Evolutionary conservation across 2,888 invertebrate species (phyloP).

Genomic region (Dynastes maya): DNA sequence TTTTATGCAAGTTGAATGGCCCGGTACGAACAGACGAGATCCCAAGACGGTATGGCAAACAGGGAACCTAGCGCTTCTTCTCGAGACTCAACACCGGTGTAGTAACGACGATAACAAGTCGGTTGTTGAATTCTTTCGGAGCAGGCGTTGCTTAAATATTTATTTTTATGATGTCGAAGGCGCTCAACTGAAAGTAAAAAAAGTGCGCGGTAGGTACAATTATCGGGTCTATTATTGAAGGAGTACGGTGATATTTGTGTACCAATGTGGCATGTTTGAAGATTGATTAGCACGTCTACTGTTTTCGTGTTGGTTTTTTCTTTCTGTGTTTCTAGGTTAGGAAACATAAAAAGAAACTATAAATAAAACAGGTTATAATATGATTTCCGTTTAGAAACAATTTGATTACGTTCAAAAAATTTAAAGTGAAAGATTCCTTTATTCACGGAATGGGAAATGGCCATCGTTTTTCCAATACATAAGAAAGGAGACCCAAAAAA

Average conservation of each 20-base stretch:
- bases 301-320: background rate
- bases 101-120: too few relatives aligned
- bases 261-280: constrained; percentile 23
- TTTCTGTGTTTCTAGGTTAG: too few relatives aligned
- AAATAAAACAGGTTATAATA: too few relatives aligned
- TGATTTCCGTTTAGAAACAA: too few relatives aligned
- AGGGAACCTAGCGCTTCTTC: background rate
- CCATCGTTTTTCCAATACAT: too few relatives aligned
- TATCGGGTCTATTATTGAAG: constrained; percentile 12
- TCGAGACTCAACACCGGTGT: background rate
- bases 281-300: constrained; percentile 8
- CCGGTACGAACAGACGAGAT: background rate
- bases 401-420: too few relatives aligned
- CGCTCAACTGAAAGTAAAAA: background rate
- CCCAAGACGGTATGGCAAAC: background rate
- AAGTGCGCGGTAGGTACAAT: constrained; percentile 18
- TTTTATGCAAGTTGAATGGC: constrained; percentile 34
- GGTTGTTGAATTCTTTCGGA: too few relatives aligned
- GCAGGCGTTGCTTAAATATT: constrained; percentile 15
- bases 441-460: too few relatives aligned
- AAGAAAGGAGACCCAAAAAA: too few relatives aligned
- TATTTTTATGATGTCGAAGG: constrained; percentile 6
- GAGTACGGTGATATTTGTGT: background rate
- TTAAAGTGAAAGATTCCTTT: too few relatives aligned
- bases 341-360: too few relatives aligned